Base-by-base conservation (phyloP, 92 coral and sea anemone species). In the Phenganax stokvisi region DNA sequence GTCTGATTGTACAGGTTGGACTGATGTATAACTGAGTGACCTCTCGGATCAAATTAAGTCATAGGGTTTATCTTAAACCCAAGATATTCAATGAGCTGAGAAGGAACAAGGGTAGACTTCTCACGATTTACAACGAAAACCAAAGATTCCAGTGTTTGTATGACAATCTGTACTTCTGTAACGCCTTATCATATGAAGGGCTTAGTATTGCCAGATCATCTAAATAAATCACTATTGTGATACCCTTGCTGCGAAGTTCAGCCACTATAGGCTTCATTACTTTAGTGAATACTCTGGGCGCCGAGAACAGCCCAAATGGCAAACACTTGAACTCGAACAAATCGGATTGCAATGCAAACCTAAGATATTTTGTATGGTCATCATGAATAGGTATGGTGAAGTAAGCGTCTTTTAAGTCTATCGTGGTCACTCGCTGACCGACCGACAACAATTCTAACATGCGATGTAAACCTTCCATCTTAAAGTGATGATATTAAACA, bases 251-350 rank as follows among this genome's bases (percentile, higher is more conserved):
- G 71, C 77, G 84, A 65, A 78, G 31, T 8, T 72, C 51, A 53
- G 67, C 55, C 77, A 85, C 84, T 68, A 85, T 66, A 9, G 84
- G 87, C 83, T 77, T 84, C 84, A 77, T 66, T 10, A 84, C 80
- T 60, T 85, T 85, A 7, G 84, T 85, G 69, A 79, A 85, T 17
- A 72, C 85, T 56, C 85, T 59, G 11, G 25, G 25, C 25, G 25
- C 25, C 25, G 25, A 20, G 25, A 20, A 20, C 25, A 20, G 25
- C 25, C 25, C 25, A 20, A 20, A 20, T 20, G 25, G 25, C 25
- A 20, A 20, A 20, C 25, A 20, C 25, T 20, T 20, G 25, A 20
- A 20, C 25, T 20, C 25, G 25, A 20, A 20, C 25, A 20, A 20
- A 20, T 20, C 25, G 25, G 25, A 20, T 20, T 20, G 25, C 25